Evolutionary conservation across 2,888 invertebrate genomes (phyloP).

Genomic region (Heteromyza rotundicornis): DNA sequence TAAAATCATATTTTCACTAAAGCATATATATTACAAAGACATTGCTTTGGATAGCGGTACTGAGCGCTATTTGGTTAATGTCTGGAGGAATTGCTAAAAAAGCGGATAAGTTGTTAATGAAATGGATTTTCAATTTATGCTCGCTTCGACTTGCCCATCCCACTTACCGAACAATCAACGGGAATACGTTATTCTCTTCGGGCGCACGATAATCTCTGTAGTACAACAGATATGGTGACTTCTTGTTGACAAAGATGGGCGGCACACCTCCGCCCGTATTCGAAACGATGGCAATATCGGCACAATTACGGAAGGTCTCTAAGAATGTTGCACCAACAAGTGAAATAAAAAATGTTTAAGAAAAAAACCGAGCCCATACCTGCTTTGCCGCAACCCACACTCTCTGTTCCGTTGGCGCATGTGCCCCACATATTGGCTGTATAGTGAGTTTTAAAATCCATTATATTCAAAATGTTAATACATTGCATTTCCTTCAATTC

Average conservation of each 20-base stretch:
- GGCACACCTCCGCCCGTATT: slow-evolving; percentile 77
- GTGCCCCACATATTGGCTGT: slow-evolving; percentile 88
- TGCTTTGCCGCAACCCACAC: slow-evolving; percentile 86
- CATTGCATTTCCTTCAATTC: no score
- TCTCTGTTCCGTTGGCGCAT: slow-evolving; percentile 84
- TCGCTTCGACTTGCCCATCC: no score
- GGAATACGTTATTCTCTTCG: slow-evolving; percentile 71
- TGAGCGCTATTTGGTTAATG: slow-evolving; percentile 35
- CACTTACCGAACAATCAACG: slow-evolving; percentile 76
- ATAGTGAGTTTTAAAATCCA: no score
- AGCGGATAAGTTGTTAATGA: slow-evolving; percentile 33
- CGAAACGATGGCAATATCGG: slow-evolving; percentile 82
- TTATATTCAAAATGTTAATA: no score
- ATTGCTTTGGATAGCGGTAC: not conserved
- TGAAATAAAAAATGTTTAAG: not conserved
- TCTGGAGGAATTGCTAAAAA: slow-evolving; percentile 52
- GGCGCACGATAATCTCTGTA: slow-evolving; percentile 74
- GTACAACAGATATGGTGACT: slow-evolving; percentile 78
- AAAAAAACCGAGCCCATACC: slow-evolving; percentile 41
- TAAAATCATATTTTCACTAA: no score
- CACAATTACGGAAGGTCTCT: slow-evolving; percentile 91
- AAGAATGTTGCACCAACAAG: no score
- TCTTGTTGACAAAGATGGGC: slow-evolving; percentile 72
- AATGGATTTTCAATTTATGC: not conserved
- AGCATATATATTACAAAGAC: no score